A percentile compares a stretch with the other conserved stretches of the same genome.
phyloP scores from a whole-genome alignment of 1,140 invertebrate genomes.

The Streblospio benedicti region DNA sequence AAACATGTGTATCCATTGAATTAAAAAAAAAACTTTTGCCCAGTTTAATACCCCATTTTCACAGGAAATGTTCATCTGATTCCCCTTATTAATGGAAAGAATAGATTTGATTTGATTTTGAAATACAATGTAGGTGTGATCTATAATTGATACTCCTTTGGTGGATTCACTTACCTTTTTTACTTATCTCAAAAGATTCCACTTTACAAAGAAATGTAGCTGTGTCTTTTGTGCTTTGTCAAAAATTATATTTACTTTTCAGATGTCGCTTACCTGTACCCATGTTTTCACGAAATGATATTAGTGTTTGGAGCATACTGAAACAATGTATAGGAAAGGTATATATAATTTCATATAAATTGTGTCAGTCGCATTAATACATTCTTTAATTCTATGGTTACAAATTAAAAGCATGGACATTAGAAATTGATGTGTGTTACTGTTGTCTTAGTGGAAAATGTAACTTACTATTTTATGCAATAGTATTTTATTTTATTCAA shows the following conservation, averaged over 20 bases:
- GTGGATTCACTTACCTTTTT: too few relatives aligned
- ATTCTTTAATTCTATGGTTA: not conserved
- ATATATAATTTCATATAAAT: conserved; percentile 11
- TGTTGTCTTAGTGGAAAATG: not conserved
- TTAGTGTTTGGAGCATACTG: conserved; percentile 87
- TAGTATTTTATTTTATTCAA: not conserved
- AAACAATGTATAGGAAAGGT: conserved; percentile 86
- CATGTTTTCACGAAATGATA: conserved; percentile 78
- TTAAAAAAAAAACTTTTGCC: too few relatives aligned
- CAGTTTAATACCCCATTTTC: too few relatives aligned
- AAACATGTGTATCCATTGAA: too few relatives aligned
- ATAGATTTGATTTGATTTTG: too few relatives aligned
- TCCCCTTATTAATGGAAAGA: too few relatives aligned
- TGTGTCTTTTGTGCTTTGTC: not conserved
- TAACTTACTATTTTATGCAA: not conserved
- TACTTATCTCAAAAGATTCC: too few relatives aligned
- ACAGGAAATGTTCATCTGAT: too few relatives aligned
- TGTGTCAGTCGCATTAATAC: not conserved
- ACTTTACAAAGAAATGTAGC: too few relatives aligned
- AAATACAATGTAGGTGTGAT: too few relatives aligned
- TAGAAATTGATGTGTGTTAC: not conserved
- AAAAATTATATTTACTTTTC: not conserved
- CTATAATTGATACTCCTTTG: too few relatives aligned
- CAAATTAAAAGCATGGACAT: not conserved
- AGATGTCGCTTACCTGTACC: conserved; percentile 59